Evolutionary conservation across 2,888 invertebrate species (phyloP), one percentile per base, ranked within the genome.

Genomic region (Ochropacha duplaris): DNA sequence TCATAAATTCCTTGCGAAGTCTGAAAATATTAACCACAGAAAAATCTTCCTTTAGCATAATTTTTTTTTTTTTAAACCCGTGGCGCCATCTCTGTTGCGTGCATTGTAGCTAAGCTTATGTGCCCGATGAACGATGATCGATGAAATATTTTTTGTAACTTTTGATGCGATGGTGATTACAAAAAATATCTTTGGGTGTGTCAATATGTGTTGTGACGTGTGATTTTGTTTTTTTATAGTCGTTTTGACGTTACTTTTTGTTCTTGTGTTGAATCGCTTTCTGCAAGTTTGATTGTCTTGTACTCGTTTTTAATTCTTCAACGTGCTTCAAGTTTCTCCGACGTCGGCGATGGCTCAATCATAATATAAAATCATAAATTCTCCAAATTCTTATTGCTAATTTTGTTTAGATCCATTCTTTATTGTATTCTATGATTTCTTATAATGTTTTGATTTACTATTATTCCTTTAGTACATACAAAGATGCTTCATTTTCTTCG

Each of bases 1-100:
- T 84, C 66, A 84, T 78, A 86, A 87, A 90, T 73, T 84, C 79
- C 76, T 84, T 88, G 84, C 73, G 79, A 71, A 79, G 77, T 90
- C 91, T 91, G 91, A 89, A 91, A 92, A 84, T 75, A 79, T 81
- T 67, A 85, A 84, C 68, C 75, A 77, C 66, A 81, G 72, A 78
- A 66, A 31, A 66, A 57, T 74, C 59, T 68, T 52, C 59, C 61
- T 62, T 65, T 67, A 68, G 59, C 56, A 34, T 51, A 50, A 54
- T 56, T 22, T 54, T 50, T 24, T 54, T 50, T 24, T 49, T 55
- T 61, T 54, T 24, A 58, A 19, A 6, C 44, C 44, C 16, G 39
- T 50, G 54, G 56, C 50, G 56, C 68, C 72, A 70, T 66, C 26
- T 55, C 58, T 61, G 57, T 62, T 60, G 64, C 66, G 59, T 66